Base-by-base conservation (phyloP, 2,888 invertebrate species). In the Leptothorax acervorum region DNA sequence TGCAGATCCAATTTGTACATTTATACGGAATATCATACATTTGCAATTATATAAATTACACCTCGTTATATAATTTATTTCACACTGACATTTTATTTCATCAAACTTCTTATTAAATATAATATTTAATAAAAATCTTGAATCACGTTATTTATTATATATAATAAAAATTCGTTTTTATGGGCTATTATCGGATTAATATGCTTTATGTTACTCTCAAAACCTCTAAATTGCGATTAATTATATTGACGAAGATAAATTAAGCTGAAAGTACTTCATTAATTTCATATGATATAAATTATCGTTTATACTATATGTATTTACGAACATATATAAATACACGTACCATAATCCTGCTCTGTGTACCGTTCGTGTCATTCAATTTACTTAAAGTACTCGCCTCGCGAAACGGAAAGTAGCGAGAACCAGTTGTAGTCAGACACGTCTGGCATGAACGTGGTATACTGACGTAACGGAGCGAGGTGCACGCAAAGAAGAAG, bases 351-450 rank as follows among this genome's bases (percentile, higher is more conserved):
- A 60, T 70, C 23, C 31, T 23, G 18, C 23, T 57, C 15, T 57
- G 35, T 60, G 57, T 70, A 35, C 42, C 57, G 76, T 79, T 75
- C 68, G 85, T 85, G 83, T 74, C 63, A 85, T 82, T 84, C 86
- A 90, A 90, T 91, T 90, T 87, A 88, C 86, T 87, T 86, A 88
- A 88, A 89, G 85, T 66, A 86, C 82, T 70, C 66, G 73, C 78
- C 53, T 83, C 68, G 86, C 71, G 71, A 68, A 63, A 84, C 76
- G 81, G 70, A 75, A 87, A 88, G 88, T 85, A 83, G 85, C 74
- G 86, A 76, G 85, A 85, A 84, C 62, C 85, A 82, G 86, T 88
- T 88, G 82, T 85, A 63, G 70, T 71, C 84, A 85, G 87, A 86
- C 86, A 86, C 83, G 83, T 68, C 74, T 84, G 23, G 53, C 48